Evolutionary conservation across 2,797 vertebrate genomes (phyloP), one percentile per base, ranked within the genome.

Genomic region (Xenentodon cancila): DNA sequence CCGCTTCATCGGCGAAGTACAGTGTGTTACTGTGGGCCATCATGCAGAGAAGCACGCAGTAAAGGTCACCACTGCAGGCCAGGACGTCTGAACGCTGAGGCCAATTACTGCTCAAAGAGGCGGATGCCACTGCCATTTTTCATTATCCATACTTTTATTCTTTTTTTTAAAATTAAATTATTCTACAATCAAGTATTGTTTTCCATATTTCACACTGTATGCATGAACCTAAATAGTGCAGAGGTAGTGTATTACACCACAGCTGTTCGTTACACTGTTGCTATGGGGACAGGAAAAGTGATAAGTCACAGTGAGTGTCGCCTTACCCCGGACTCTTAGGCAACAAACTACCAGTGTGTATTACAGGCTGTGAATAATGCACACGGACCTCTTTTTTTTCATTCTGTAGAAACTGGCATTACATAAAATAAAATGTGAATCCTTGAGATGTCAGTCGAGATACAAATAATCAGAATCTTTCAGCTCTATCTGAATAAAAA

Each of bases 201-300:
- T 80, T 76, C 67, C 52, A 18, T 45, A 44, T 59, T 48, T 61
- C 20, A 11, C 20, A 5, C 17, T 1, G 2, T 32, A 5, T 42
- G 18, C 44, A 30, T 52, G 40, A 52, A 53, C 53, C 34, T 43
- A 13, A 53, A 30, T 40, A 11, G 20, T 21, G 53, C 52, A 19
- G 50, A 48, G 53, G 57, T n/a, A 15, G 19, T 48, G 57, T 53
- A 44, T 84, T 64, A 67, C 50, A 34, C 76, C 68, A 49, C 43
- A 48, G 7, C 57, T 37, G 27, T 42, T 50, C n/a, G 56, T 22
- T 47, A 54, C 13, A 22, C 19, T 65, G 87, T 89, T 81, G 64
- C 87, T 46, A 67, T 58, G 60, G 86, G 6, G 56, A 83, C 65
- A 73, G 74, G 71, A 85, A 78, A 81, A 80, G 84, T 77, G 81